Percentiles rank a stretch among this genome's conserved stretches.
Evolutionary conservation across 1,140 invertebrate species (phyloP).

Genomic region (Aleiodes sp.): DNA sequence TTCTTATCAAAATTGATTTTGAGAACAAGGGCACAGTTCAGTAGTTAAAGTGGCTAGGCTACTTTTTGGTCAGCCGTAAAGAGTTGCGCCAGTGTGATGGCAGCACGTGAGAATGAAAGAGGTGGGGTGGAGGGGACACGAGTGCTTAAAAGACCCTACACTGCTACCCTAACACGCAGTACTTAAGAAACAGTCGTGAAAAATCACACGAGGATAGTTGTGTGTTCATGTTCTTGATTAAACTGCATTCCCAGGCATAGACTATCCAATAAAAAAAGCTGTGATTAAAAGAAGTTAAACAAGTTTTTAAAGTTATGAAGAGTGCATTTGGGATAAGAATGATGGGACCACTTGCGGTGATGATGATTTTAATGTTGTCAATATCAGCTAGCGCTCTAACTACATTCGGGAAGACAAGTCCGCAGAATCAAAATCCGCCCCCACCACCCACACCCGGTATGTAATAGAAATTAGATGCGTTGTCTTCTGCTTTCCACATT

Average conservation of each 20-base stretch:
- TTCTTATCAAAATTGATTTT: too few relatives aligned
- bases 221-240: neutral
- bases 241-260: neutral
- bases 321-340: conserved; percentile 40
- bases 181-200: conserved; percentile 41
- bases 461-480: conserved; percentile 29
- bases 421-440: conserved; percentile 65
- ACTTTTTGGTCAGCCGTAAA: conserved; percentile 21
- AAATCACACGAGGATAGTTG: conserved; percentile 8
- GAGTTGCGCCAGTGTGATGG: conserved; percentile 40
- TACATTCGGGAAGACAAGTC: conserved; percentile 75
- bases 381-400: conserved; percentile 70
- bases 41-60: too few relatives aligned
- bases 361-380: conserved; percentile 56
- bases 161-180: conserved; percentile 59
- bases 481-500: conserved; percentile 19
- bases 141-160: conserved; percentile 61
- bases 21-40: too few relatives aligned
- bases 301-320: conserved; percentile 42
- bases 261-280: too few relatives aligned
- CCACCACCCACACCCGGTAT: conserved; percentile 69
- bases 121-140: conserved; percentile 45
- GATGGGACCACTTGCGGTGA: conserved; percentile 41
- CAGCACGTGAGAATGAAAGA: conserved; percentile 43
- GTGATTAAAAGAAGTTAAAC: neutral